A percentile compares a stretch with the other conserved stretches of the same genome.
Evolutionary conservation across 2,888 invertebrate species (phyloP).

Genomic region (Acleris sparsana): DNA sequence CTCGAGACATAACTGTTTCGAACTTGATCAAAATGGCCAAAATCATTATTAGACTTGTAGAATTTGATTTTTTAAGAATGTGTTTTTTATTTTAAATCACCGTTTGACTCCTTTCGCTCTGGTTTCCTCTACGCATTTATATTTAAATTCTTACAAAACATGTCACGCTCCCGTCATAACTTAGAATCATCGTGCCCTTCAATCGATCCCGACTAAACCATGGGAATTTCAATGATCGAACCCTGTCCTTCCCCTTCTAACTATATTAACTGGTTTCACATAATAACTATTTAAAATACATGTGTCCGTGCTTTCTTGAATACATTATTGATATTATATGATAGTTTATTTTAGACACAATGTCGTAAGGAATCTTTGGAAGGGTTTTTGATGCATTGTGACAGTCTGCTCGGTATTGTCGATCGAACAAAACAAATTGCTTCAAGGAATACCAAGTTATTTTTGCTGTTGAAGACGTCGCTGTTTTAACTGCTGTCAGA

Average conservation of each 20-base stretch:
- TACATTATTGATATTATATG: slow-evolving; percentile 83
- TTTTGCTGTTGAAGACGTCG: neutral
- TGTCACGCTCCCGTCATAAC: slow-evolving; percentile 72
- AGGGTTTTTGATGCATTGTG: slow-evolving; percentile 50
- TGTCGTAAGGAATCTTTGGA: slow-evolving; percentile 39
- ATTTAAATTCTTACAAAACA: slow-evolving; percentile 65
- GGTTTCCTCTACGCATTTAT: slow-evolving; percentile 50
- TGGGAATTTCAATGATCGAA: slow-evolving; percentile 75
- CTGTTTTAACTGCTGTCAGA: neutral
- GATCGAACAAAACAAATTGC: slow-evolving; percentile 59
- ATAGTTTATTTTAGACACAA: slow-evolving; percentile 78
- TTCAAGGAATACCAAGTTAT: slow-evolving; percentile 31
- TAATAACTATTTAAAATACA: slow-evolving; percentile 83
- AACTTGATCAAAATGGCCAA: too few relatives aligned
- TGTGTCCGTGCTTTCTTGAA: slow-evolving; percentile 74
- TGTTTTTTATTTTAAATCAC: too few relatives aligned
- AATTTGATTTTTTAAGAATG: too few relatives aligned
- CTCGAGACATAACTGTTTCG: too few relatives aligned
- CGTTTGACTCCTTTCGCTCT: slow-evolving; percentile 30
- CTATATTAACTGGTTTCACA: slow-evolving; percentile 74
- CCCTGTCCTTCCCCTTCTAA: slow-evolving; percentile 53
- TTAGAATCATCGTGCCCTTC: slow-evolving; percentile 68
- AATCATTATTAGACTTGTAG: too few relatives aligned
- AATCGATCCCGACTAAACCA: slow-evolving; percentile 69
- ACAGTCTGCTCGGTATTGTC: slow-evolving; percentile 46